Conservation (phyloP, 2,888 invertebrate species). For the Amblyjoppa fuscipennis region DNA sequence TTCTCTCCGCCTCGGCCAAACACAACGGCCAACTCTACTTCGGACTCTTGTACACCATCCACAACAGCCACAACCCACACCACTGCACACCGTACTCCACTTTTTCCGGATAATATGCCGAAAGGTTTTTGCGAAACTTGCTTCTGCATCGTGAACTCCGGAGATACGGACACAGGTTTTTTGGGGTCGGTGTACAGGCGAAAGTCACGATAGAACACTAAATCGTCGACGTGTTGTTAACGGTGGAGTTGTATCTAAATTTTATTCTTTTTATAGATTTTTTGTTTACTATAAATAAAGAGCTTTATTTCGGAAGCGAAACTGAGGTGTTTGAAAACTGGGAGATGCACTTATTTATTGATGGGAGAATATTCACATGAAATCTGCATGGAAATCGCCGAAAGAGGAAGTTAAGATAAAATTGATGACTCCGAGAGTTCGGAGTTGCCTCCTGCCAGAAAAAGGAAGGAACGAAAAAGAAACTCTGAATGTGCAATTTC, state of each 20-base stretch:
- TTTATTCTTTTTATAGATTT: no score
- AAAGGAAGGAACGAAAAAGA: conserved; percentile 5
- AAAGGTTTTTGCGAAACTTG: conserved; percentile 47
- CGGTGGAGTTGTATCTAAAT: no score
- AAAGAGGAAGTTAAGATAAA: not conserved
- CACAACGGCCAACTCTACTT: conserved; percentile 46
- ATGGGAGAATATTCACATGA: no score
- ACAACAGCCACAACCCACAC: not conserved
- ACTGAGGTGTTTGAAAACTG: no score
- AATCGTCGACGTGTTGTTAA: not conserved
- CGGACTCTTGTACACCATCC: conserved; percentile 22
- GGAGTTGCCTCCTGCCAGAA: not conserved
- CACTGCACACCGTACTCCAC: conserved; percentile 1
- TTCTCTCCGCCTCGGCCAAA: conserved; percentile 42
- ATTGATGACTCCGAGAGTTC: conserved; percentile 38
- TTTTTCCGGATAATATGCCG: conserved; percentile 39
- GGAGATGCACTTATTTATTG: no score
- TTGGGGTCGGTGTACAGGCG: not conserved
- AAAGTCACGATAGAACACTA: not conserved
- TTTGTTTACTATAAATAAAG: no score
- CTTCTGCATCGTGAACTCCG: conserved; percentile 21
- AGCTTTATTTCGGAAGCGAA: no score
- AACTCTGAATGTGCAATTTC: conserved; percentile 62
- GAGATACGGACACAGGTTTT: not conserved
- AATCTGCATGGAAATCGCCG: not conserved